Base-by-base conservation (phyloP, 2,888 invertebrate species). In the Glaucopsyche alexis region DNA sequence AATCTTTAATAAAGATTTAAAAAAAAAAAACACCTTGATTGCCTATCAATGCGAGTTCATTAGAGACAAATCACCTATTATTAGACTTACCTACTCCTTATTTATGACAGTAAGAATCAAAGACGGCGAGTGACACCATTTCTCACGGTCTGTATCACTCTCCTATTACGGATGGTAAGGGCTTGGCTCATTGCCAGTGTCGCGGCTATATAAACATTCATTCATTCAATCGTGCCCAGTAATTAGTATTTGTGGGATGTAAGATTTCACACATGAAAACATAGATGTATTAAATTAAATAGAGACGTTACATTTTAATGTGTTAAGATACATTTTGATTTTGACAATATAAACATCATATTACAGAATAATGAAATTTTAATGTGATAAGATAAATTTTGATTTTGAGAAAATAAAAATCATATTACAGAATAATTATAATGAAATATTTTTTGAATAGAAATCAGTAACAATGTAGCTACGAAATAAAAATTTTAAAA, bases 111-210 rank as follows among this genome's bases (percentile, higher is more conserved):
- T 11, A 13, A 47, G 49, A 69, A 69, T 69, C 69, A 69, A 69
- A 69, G 45, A 49, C 49, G 47, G 19, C 16, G 45, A 55, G 13
- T 72, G 72, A 72, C 72, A 66, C 72, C 13, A 52, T 72, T 72
- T 66, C 72, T 67, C 72, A 67, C 72, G 66, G 52, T 50, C 52
- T 52, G 52, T 49, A 72, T 19, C 40, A 72, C 65, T 66, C 42
- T 42, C 72, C 66, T 50, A 66, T 66, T 72, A 66, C 67, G 66
- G 72, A 16, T 13, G 67, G 66, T 66, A 52, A 67, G 50, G 55
- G 55, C 71, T 71, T 71, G 45, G 55, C 42, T 40, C 45, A 47
- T 29, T 64, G 45, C 47, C 49, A 47, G 55, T 60, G 60, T 38
- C 38, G 60, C 60, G 29, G 29, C 29, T 60, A 29, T 60, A 38